Base-by-base conservation (phyloP, 2,888 invertebrate genomes). In the Nomada fucata region DNA sequence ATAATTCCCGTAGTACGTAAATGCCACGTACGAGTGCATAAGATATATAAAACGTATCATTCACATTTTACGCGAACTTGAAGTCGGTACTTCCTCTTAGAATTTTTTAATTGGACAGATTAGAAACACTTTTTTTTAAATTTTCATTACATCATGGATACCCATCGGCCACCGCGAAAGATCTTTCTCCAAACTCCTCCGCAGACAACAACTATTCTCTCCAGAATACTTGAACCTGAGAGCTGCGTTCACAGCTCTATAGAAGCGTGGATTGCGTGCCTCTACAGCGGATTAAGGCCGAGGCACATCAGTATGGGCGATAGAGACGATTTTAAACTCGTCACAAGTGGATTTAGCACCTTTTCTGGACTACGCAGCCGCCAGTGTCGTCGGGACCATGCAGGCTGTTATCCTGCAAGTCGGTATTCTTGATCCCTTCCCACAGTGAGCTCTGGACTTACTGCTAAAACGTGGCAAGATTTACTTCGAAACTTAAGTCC, bases 391-490 rank as follows among this genome's bases (percentile, higher is more conserved):
- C 67, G 75, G 74, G 69, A 67, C 79, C 76, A 61, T 82, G 89
- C 91, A 87, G 88, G 89, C 85, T 79, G 86, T 88, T 90, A 89
- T 86, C 86, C 88, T 65, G 76, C 87, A 79, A 89, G 90, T 89
- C 91, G 90, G 89, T 89, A 90, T 90, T 89, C 91, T 82, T 92
- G 92, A 92, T 93, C 92, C 92, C 89, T 83, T 87, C 85, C 88
- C 86, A 85, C 91, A 90, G 92, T 93, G 92, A 93, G 91, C 91
- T 90, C 90, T 86, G 92, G 93, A 93, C 93, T 93, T 93, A 93
- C 91, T 90, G 93, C 92, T 92, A 92, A 93, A 93, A 93, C 93
- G 93, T 93, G 93, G 92, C 87, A 88, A 93, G 93, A 93, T 93
- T 93, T 93, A 93, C 92, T 90, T 89, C 88, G 90, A 90, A 93